Base-by-base conservation (phyloP, 2,113 vertebrate genomes). In the Corythornis madagascariensis region DNA sequence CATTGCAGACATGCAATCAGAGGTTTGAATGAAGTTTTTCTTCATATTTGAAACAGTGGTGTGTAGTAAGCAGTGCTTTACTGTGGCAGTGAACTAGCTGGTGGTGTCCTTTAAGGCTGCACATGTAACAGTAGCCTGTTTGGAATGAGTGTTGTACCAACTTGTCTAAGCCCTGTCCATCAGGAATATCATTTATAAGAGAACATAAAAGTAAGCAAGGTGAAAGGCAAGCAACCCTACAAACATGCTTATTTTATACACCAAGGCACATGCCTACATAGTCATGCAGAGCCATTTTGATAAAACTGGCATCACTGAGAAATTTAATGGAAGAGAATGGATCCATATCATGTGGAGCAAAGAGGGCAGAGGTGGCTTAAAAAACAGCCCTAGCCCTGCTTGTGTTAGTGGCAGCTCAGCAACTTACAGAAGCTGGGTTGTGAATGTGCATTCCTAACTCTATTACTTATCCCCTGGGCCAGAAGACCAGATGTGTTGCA, bases 401-500 rank as follows among this genome's bases (percentile, higher is more conserved):
- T 6, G 26, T 16, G 40, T 88, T 76, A 29, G 75, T 38, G 64
- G 25, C 84, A 93, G 63, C 2, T 1, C 25, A 26, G 59, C 43
- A 15, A 0, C 53, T 67, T 48, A 13, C 6, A 63, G 26, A 4
- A 71, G 24, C 16, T 83, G 82, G 82, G 69, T 56, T 78, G 35
- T 60, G 64, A 80, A 28, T 42, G 48, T 57, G 75, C 83, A 74
- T 94, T 93, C 87, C 72, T 50, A 52, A 53, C 72, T 63, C 81
- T 87, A 1, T 83, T 82, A 33, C 78, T 93, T 79, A 67, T 92
- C n/a, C 52, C 40, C 40, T 86, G 87, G 47, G 87, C 84, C 63
- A 69, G 63, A 76, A 82, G 31, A 38, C 91, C 92, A 94, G 87
- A 91, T 95, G 85, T 92, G 75, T 67, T 93, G 82, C 60, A 77